phyloP scores from a whole-genome alignment of 1,140 invertebrate genomes.

The Trialeurodes vaporariorum region DNA sequence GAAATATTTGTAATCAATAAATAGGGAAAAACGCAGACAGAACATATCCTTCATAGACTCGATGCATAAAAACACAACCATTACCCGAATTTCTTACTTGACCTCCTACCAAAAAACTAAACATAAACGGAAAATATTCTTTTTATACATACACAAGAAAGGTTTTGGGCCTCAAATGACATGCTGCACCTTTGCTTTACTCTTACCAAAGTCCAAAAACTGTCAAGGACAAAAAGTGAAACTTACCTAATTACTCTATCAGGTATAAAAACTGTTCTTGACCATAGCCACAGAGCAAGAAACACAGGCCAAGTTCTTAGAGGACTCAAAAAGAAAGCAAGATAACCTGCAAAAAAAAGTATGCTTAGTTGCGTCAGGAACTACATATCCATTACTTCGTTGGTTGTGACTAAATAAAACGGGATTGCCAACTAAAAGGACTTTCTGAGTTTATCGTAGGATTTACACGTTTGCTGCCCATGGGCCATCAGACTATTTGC shows the following conservation, averaged over 20 bases:
- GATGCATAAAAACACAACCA: no score
- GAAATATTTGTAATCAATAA: no score
- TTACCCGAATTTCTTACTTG: no score
- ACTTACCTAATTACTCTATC: slow-evolving; percentile 38
- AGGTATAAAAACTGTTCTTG: slow-evolving; percentile 39
- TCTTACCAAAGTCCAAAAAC: no score
- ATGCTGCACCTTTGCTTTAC: no score
- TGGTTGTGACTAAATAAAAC: not conserved
- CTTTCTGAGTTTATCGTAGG: not conserved
- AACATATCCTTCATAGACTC: no score
- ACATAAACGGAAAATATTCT: no score
- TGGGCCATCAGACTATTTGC: not conserved
- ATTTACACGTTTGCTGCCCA: not conserved
- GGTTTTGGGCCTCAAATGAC: no score
- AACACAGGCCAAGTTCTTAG: slow-evolving; percentile 65
- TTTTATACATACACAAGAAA: no score
- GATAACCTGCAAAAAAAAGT: slow-evolving; percentile 6
- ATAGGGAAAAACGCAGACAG: no score
- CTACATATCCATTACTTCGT: not conserved
- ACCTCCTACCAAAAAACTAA: no score
- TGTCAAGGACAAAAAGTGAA: no score
- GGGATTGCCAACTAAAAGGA: not conserved
- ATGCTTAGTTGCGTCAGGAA: not conserved
- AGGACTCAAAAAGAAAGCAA: slow-evolving; percentile 64
- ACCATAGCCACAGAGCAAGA: slow-evolving; percentile 52